phyloP scores from a whole-genome alignment of 1,140 invertebrate genomes.

The Cydia strobilella region DNA sequence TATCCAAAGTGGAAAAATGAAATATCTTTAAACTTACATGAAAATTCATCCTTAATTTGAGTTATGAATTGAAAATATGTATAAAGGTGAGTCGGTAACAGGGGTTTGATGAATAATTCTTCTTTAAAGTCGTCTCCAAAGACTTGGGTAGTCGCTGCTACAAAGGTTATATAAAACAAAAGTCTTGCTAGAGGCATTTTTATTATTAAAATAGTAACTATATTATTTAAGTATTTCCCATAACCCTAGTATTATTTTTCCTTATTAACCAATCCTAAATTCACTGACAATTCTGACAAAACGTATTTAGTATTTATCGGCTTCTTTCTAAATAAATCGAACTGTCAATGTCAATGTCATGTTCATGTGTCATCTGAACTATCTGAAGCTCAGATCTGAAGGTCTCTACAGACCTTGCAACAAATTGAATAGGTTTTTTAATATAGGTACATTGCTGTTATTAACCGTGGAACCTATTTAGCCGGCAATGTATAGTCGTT shows the following conservation, averaged over 20 bases:
- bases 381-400: too few relatives aligned
- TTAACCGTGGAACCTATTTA: too few relatives aligned
- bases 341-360: too few relatives aligned
- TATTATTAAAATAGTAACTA: neutral
- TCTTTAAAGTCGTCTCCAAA: constrained; percentile 87
- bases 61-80: constrained; percentile 93
- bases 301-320: constrained; percentile 1
- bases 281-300: neutral
- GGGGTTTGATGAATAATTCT: constrained; percentile 90
- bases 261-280: constrained; percentile 13
- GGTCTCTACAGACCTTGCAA: too few relatives aligned
- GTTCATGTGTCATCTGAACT: too few relatives aligned
- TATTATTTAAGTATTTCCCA: neutral
- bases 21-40: constrained; percentile 53
- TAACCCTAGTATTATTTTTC: neutral
- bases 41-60: constrained; percentile 82
- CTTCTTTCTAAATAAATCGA: too few relatives aligned
- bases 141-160: constrained; percentile 37
- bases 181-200: neutral
- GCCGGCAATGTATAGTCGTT: too few relatives aligned
- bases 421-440: too few relatives aligned
- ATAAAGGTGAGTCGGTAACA: constrained; percentile 89
- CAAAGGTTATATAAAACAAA: constrained; percentile 4
- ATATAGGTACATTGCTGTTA: too few relatives aligned
- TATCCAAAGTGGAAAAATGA: neutral